phyloP scores from a whole-genome alignment of 2,888 invertebrate genomes.

The Tenthredo amoena region DNA sequence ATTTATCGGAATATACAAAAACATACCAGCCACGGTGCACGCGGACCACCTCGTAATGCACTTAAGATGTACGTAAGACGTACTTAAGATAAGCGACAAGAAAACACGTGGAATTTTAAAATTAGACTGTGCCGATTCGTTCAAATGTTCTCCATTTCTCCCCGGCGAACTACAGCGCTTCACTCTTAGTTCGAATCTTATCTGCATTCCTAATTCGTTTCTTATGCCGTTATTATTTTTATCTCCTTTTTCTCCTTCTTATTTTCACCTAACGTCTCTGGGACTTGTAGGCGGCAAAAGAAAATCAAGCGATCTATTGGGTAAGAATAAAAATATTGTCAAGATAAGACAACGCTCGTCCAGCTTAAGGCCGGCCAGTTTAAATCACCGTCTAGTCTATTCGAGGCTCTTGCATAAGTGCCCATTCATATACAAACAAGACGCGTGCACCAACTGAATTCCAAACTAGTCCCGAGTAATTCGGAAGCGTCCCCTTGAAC shows the following conservation, averaged over 20 bases:
- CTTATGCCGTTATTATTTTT: constrained; percentile 50
- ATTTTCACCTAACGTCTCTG: not conserved
- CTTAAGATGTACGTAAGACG: constrained; percentile 46
- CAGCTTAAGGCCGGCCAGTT: constrained; percentile 4
- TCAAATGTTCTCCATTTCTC: constrained; percentile 40
- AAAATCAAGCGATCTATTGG: constrained; percentile 48
- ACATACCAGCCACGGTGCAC: constrained; percentile 19
- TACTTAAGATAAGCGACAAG: constrained; percentile 49
- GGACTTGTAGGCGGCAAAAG: constrained; percentile 38
- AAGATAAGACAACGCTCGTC: constrained; percentile 4
- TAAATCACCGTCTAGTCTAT: constrained; percentile 20
- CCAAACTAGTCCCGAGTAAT: constrained; percentile 53
- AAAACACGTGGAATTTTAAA: constrained; percentile 47
- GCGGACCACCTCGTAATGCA: constrained; percentile 47
- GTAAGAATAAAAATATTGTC: constrained; percentile 18
- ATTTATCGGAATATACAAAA: not conserved
- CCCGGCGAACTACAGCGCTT: constrained; percentile 43
- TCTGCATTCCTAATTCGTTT: constrained; percentile 49
- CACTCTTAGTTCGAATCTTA: constrained; percentile 51
- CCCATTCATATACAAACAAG: constrained; percentile 53
- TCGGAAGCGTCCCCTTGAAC: constrained; percentile 51
- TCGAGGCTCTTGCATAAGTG: constrained; percentile 44
- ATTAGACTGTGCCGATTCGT: constrained; percentile 50
- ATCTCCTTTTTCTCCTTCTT: not conserved
- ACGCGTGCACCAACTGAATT: constrained; percentile 50